Evolutionary conservation across 1,140 invertebrate genomes (phyloP).

Genomic region (Aphaenogaster ashmeadi): DNA sequence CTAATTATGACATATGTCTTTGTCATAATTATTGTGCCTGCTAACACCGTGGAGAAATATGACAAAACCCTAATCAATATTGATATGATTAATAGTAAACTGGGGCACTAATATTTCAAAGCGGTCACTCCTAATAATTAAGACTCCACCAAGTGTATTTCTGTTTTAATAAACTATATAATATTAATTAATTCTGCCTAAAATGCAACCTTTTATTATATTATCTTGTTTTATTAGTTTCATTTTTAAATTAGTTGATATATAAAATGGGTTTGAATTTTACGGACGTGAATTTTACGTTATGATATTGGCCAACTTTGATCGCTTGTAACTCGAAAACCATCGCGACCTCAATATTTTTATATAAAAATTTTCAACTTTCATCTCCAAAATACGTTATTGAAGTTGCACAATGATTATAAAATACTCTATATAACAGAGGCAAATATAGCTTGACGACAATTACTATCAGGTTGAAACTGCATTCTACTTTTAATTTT

Average conservation of each 20-base stretch:
- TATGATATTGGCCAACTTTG: background rate
- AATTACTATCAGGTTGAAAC: background rate
- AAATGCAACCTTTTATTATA: background rate
- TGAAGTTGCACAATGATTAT: background rate
- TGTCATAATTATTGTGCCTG: conserved; percentile 44
- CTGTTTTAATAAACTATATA: background rate
- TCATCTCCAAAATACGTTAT: background rate
- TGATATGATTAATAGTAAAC: background rate
- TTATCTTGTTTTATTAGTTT: background rate
- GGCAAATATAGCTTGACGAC: background rate
- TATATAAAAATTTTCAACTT: background rate
- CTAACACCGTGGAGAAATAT: conserved; percentile 25
- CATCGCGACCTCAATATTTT: background rate
- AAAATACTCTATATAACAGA: background rate
- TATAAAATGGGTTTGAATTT: background rate
- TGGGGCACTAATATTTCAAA: background rate
- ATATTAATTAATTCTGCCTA: background rate
- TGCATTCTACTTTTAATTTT: background rate
- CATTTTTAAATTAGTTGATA: background rate
- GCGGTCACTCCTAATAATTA: background rate
- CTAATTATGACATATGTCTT: conserved; percentile 46
- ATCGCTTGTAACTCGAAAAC: background rate
- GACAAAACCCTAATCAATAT: conserved; percentile 34
- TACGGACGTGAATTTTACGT: background rate
- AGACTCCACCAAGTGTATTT: background rate